Evolutionary conservation across 2,888 invertebrate species (phyloP).

Genomic region (Himalopsyche kuldschensis): DNA sequence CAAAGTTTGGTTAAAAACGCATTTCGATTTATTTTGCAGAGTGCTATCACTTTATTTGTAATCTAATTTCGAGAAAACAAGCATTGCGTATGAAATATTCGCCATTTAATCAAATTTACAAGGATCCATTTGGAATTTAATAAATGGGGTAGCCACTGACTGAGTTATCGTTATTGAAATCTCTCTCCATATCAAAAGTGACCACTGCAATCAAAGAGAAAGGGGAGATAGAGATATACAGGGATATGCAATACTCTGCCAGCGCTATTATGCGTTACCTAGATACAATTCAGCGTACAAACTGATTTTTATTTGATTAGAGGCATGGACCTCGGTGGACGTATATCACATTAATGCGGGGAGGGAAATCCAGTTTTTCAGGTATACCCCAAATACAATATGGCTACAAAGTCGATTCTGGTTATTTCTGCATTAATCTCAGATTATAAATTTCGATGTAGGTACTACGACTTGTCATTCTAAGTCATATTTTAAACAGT

Average conservation of each 20-base stretch:
- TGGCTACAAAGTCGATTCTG: neutral
- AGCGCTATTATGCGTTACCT: conserved; percentile 10
- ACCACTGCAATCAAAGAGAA: conserved; percentile 31
- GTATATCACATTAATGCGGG: conserved; percentile 25
- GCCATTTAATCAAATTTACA: neutral
- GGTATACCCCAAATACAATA: conserved; percentile 12
- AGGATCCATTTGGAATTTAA: conserved; percentile 31
- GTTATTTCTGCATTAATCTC: no score
- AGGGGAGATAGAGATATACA: conserved; percentile 1
- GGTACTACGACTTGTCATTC: no score
- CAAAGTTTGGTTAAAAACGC: no score
- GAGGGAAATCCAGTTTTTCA: conserved; percentile 24
- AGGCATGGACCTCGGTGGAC: conserved; percentile 16
- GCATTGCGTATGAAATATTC: neutral
- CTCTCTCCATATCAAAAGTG: conserved; percentile 36
- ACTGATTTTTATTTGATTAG: conserved; percentile 39
- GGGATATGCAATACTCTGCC: neutral
- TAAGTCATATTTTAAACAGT: no score
- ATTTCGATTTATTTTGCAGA: neutral
- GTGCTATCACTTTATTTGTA: neutral
- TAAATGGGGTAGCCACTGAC: conserved; percentile 16
- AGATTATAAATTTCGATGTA: no score
- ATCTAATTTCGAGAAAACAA: neutral
- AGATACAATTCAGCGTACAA: conserved; percentile 22
- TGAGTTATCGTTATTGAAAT: conserved; percentile 34